Conservation (phyloP, 2,113 vertebrate genomes). For the Oxygymnocypris stewartii region DNA sequence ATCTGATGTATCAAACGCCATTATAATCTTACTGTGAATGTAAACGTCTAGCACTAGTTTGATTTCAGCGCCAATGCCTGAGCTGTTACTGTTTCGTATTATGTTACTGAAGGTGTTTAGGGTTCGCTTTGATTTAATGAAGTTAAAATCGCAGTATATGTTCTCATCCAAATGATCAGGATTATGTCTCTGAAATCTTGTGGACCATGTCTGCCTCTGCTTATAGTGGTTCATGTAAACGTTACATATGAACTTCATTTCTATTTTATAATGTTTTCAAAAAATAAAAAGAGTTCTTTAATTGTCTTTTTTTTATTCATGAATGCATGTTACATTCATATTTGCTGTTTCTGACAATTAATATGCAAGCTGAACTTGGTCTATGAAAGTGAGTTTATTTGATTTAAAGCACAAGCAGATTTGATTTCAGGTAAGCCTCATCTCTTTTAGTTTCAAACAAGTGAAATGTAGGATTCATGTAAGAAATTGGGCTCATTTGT, state of each 20-base stretch:
- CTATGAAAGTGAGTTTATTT: not conserved
- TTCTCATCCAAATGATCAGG: constrained; percentile 14
- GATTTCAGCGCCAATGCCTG: constrained; percentile 4
- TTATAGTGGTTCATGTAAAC: not conserved
- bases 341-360: not conserved
- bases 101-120: constrained; percentile 21
- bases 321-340: not conserved
- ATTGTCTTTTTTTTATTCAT: not conserved
- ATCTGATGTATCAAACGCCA: constrained; percentile 53
- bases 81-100: not conserved
- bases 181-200: constrained; percentile 29
- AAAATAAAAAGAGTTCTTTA: constrained; percentile 27
- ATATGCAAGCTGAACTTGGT: not conserved
- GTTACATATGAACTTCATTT: constrained; percentile 1
- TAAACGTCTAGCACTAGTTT: constrained; percentile 57
- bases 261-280: constrained; percentile 44
- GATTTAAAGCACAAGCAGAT: not conserved
- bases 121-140: not conserved
- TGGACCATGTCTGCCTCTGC: constrained; percentile 28
- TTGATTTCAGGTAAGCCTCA: not conserved
- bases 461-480: not conserved
- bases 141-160: not conserved
- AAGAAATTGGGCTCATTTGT: not conserved
- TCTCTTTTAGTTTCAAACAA: not conserved
- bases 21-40: constrained; percentile 65